Evolutionary conservation across 37 sponge, comb jelly and placozoan species (phyloP).

Genomic region (Beroe forskalii): DNA sequence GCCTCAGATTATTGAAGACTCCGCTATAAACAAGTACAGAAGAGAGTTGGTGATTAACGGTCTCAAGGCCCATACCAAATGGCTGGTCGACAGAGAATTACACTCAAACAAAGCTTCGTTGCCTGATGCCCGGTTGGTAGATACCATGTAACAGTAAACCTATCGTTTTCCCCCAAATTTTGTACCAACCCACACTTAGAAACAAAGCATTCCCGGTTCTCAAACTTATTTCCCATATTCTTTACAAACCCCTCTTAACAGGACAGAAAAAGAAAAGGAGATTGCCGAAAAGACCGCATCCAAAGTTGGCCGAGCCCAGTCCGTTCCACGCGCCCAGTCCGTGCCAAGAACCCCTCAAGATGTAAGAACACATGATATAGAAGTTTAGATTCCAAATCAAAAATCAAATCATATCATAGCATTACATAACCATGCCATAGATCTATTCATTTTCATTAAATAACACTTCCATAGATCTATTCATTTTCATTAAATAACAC

Average conservation of each 20-base stretch:
- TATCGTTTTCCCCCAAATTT: no score
- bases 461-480: no score
- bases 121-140: constrained; percentile 1
- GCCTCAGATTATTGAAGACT: constrained; percentile 33
- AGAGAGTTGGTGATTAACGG: constrained; percentile 56
- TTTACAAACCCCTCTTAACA: no score
- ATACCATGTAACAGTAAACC: no score
- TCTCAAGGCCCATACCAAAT: constrained; percentile 4
- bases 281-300: background rate
- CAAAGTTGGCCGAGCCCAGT: constrained; percentile 33
- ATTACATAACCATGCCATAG: no score
- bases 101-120: constrained; percentile 23
- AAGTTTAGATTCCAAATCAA: background rate
- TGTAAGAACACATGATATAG: background rate
- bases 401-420: no score
- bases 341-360: constrained; percentile 14
- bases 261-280: constrained; percentile 19
- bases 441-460: no score
- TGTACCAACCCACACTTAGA: no score
- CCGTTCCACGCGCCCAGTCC: background rate
- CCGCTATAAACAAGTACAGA: background rate
- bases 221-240: no score
- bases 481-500: no score
- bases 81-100: constrained; percentile 29
- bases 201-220: no score